Conservation (phyloP, 2,797 vertebrate species). For the Malacoctenus gilli region DNA sequence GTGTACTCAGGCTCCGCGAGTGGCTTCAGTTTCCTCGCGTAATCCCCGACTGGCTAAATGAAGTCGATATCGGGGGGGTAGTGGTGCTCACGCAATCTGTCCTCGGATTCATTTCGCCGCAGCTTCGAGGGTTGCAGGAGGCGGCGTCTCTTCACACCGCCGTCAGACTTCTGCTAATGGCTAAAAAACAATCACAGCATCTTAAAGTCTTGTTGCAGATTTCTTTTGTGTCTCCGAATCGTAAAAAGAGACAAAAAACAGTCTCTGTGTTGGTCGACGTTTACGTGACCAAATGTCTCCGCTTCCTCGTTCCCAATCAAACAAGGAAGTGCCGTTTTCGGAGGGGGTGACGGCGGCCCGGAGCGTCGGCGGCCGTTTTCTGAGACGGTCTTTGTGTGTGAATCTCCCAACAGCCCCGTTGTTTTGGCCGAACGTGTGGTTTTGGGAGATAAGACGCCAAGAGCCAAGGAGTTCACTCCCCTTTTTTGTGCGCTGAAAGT, state of each 20-base stretch:
- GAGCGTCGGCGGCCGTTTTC: constrained; percentile 33
- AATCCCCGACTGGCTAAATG: constrained; percentile 1
- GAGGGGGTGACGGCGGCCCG: constrained; percentile 43
- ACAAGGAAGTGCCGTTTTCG: constrained; percentile 18
- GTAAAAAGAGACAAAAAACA: too few species aligned
- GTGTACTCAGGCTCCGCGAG: neutral
- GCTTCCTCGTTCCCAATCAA: constrained; percentile 24
- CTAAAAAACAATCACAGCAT: too few species aligned
- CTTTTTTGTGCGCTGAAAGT: constrained; percentile 20
- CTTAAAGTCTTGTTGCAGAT: too few species aligned
- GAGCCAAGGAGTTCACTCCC: constrained; percentile 7
- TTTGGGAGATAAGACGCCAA: constrained; percentile 41
- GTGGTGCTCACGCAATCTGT: neutral
- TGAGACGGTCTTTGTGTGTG: constrained; percentile 33
- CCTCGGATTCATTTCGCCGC: too few species aligned
- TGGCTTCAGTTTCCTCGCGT: constrained; percentile 5
- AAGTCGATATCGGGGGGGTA: neutral
- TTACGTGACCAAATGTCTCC: neutral
- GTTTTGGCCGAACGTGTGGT: constrained; percentile 40
- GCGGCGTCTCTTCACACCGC: too few species aligned
- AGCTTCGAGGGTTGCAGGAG: too few species aligned
- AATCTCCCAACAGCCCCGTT: constrained; percentile 29
- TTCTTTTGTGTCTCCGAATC: too few species aligned
- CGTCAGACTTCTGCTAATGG: too few species aligned
- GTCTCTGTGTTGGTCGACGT: too few species aligned